A percentile compares a stretch with the other conserved stretches of the same genome.
phyloP scores from a whole-genome alignment of 1,140 invertebrate species.

The Papilio glaucus region DNA sequence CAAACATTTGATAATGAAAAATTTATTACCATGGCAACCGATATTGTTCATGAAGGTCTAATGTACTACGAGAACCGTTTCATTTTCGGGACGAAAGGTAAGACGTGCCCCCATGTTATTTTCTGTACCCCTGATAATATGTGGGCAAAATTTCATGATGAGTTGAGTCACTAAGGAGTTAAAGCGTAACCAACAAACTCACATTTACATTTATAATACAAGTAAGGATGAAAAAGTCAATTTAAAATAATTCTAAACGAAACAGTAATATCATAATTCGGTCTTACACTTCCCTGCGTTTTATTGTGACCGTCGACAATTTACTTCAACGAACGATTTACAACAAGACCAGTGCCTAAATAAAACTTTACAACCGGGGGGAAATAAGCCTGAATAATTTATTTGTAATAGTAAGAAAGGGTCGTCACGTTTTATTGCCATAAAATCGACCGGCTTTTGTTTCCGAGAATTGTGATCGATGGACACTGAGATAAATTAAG shows the following conservation, averaged over 20 bases:
- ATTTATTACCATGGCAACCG: too few relatives aligned
- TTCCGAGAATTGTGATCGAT: conserved; percentile 12
- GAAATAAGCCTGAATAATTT: conserved; percentile 30
- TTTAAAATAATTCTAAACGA: neutral
- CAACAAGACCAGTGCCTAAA: conserved; percentile 33
- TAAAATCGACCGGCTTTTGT: conserved; percentile 30
- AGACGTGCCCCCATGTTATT: too few relatives aligned
- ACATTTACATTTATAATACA: too few relatives aligned
- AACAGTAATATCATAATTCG: neutral
- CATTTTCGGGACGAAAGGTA: too few relatives aligned
- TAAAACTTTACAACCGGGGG: conserved; percentile 29
- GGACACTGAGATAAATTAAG: neutral
- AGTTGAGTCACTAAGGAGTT: too few relatives aligned
- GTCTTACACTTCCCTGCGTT: neutral
- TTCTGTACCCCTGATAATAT: too few relatives aligned
- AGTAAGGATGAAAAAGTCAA: too few relatives aligned
- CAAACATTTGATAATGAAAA: too few relatives aligned
- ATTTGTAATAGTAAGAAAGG: conserved; percentile 35
- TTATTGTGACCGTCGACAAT: conserved; percentile 31
- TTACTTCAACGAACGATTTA: conserved; percentile 32
- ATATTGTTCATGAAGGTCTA: too few relatives aligned
- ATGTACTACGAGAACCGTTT: too few relatives aligned
- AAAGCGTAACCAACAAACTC: too few relatives aligned
- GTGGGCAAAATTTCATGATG: too few relatives aligned
- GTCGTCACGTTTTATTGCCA: conserved; percentile 32